A percentile compares a stretch with the other conserved stretches of the same genome.
Conservation (phyloP, 2,797 vertebrate genomes). For the Gobio occitaniae region DNA sequence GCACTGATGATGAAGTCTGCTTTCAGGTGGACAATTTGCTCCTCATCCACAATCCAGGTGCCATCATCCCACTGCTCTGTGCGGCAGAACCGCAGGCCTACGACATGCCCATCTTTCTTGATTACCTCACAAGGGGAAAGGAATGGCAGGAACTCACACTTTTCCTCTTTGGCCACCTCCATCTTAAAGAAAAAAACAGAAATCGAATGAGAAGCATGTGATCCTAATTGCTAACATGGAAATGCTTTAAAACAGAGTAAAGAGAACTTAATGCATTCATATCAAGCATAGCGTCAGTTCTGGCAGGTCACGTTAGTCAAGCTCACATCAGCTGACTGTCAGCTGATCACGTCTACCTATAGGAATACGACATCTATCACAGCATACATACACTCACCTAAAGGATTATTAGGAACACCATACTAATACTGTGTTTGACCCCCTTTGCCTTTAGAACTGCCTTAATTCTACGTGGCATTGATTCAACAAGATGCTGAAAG, state of each 20-base stretch:
- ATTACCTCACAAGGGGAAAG: slow-evolving; percentile 88
- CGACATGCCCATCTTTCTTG: slow-evolving; percentile 81
- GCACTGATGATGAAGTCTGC: slow-evolving; percentile 91
- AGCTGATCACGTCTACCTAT: too few relatives aligned
- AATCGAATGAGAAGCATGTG: background rate
- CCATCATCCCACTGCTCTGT: slow-evolving; percentile 87
- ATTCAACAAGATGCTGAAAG: too few relatives aligned
- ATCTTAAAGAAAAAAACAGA: slow-evolving; percentile 74
- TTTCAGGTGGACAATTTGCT: slow-evolving; percentile 86
- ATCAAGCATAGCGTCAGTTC: too few relatives aligned
- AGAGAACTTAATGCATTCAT: background rate
- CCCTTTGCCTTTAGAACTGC: too few relatives aligned
- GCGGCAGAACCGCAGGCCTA: slow-evolving; percentile 86
- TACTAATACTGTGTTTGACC: too few relatives aligned
- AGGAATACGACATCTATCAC: too few relatives aligned
- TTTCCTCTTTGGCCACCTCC: slow-evolving; percentile 91
- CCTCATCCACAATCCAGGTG: slow-evolving; percentile 88
- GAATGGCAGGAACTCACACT: slow-evolving; percentile 94
- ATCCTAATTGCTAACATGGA: background rate
- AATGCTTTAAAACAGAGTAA: background rate
- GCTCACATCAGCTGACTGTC: too few relatives aligned
- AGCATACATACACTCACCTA: too few relatives aligned
- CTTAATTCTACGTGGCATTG: too few relatives aligned
- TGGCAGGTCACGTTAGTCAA: too few relatives aligned
- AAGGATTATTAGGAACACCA: too few relatives aligned